phyloP scores from a whole-genome alignment of 2,888 invertebrate species.

The Seira ritae region DNA sequence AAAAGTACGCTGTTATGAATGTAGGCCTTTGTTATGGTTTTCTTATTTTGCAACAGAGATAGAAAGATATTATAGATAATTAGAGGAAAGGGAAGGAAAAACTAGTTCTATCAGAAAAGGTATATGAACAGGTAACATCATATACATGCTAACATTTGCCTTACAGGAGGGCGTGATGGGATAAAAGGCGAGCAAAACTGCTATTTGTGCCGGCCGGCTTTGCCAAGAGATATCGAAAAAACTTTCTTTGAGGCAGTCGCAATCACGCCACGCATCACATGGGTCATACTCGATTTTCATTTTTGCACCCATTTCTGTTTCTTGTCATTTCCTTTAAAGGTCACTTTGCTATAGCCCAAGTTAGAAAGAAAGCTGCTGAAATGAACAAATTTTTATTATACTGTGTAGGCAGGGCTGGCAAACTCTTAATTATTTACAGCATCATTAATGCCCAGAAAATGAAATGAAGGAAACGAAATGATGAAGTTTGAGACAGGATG shows the following conservation, averaged over 20 bases:
- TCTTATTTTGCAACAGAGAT: conserved; percentile 27
- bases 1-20: neutral
- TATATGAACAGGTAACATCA: neutral
- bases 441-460: conserved; percentile 27
- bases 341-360: too few species aligned
- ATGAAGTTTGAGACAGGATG: too few species aligned
- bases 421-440: conserved; percentile 30
- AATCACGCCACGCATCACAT: neutral
- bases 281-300: too few species aligned
- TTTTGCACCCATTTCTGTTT: neutral
- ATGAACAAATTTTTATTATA: neutral
- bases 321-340: too few species aligned
- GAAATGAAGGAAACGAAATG: neutral
- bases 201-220: neutral
- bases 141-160: neutral
- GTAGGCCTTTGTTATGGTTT: too few species aligned
- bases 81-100: neutral
- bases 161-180: neutral
- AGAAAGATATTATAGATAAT: conserved; percentile 31
- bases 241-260: neutral
- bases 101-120: neutral
- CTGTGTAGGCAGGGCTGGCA: neutral
- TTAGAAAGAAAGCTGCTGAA: neutral
- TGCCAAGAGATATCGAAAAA: neutral
- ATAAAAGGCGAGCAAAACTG: neutral